Evolutionary conservation across 2,113 vertebrate genomes (phyloP).

Genomic region (Eulemur macaco): DNA sequence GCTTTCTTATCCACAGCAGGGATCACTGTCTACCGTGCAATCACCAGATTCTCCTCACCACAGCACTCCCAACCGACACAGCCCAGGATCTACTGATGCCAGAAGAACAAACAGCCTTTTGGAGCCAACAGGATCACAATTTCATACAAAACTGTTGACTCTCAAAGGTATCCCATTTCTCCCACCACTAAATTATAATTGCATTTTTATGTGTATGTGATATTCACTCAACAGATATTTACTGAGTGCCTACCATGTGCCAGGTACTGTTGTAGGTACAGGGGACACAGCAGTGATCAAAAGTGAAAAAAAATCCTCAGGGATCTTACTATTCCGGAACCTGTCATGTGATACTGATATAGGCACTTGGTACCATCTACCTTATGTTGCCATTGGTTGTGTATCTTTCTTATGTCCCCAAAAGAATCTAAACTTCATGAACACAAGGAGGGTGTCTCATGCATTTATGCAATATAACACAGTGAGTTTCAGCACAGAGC

Average conservation of each 20-base stretch:
- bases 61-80: no score
- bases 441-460: background rate
- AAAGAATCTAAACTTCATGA: background rate
- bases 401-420: background rate
- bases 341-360: accelerated
- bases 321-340: background rate
- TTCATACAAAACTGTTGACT: background rate
- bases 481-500: background rate
- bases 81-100: background rate
- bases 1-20: background rate
- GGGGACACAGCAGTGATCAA: background rate
- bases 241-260: background rate
- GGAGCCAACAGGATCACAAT: background rate
- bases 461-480: accelerated
- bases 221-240: background rate
- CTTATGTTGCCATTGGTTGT: background rate
- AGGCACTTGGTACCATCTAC: no score
- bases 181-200: background rate
- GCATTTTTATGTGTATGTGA: background rate
- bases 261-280: background rate
- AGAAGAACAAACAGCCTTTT: background rate
- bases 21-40: background rate
- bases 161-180: background rate
- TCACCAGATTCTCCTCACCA: background rate
- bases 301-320: background rate